Evolutionary conservation across 2,888 invertebrate genomes (phyloP), one percentile per base, ranked within the genome.

Genomic region (Slavum lentiscoides): DNA sequence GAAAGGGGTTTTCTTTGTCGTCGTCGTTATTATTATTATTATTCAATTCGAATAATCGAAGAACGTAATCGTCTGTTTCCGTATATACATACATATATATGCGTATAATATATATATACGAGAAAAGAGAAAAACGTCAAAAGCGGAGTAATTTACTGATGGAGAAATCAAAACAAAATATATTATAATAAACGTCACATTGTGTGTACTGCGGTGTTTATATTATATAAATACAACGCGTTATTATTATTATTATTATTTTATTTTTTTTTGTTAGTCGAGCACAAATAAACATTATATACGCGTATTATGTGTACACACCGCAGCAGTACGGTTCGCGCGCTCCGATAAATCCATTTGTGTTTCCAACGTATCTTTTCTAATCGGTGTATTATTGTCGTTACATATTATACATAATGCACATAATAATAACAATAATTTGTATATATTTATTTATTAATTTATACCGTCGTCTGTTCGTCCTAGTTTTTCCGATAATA

Each of bases 341-440:
- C 49, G 23, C 49, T 76, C 49, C 30, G 61, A 69, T 43, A 37
- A 76, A 76, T 61, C 61, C 61, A 61, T 76, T 68, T 30, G 67
- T 58, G 58, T 67, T 59, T 61, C 59, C 49, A 43, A 43, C 61
- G 37, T 69, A 2, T 30, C 30, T 30, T 30, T 76, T 76, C 61
- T 69, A 76, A 76, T 76, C 76, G 59, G 66, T 39, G 76, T 68
- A 61, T 76, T 61, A 30, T 76, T 76, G 30, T 75, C 67, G 43
- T 39, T 21, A 58, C 23, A 55, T 53, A 53, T 13, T 30, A 30
- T 30, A 30, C 30, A 30, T 30, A 30, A 53, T 13, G 2, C 6
- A 55, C 13, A 49, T 11, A 1, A 11, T 9, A 2, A 13, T 1
- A n/a, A 13, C 19, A 9, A 21, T 67, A 49, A 13, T 49, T 11